Conservation (phyloP, 2,797 vertebrate species). For the Microchirus variegatus region DNA sequence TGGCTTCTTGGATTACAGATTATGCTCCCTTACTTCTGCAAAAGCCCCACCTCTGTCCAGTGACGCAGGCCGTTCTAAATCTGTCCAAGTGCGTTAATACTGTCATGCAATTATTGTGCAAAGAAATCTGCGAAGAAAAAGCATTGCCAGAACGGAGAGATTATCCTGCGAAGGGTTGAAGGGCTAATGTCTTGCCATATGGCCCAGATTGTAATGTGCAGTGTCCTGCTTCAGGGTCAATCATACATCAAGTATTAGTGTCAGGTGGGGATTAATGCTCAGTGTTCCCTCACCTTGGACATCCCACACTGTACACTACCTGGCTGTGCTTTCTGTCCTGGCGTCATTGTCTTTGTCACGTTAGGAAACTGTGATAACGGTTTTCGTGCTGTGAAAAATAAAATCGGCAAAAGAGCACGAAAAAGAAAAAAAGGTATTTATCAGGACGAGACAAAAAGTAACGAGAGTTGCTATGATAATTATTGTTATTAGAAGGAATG, state of each 20-base stretch:
- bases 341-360: constrained; percentile 26
- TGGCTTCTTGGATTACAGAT: constrained; percentile 69
- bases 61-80: constrained; percentile 77
- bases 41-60: constrained; percentile 58
- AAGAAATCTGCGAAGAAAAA: constrained; percentile 85
- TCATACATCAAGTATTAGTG: constrained; percentile 89
- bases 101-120: constrained; percentile 85
- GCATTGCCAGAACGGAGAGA: constrained; percentile 81
- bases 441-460: neutral
- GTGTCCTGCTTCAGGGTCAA: constrained; percentile 82
- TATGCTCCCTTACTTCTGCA: constrained; percentile 63
- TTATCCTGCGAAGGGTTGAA: constrained; percentile 83
- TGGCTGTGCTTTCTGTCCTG: constrained; percentile 27
- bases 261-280: constrained; percentile 86
- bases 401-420: constrained; percentile 1
- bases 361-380: constrained; percentile 4
- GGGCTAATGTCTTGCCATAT: constrained; percentile 84
- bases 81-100: constrained; percentile 81
- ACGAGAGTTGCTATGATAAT: neutral
- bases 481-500: neutral
- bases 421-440: neutral
- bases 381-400: neutral
- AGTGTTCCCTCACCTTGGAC: constrained; percentile 76
- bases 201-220: constrained; percentile 78
- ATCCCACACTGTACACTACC: constrained; percentile 63